phyloP scores from a whole-genome alignment of 2,888 invertebrate genomes.

The Meiosimyza decipiens region DNA sequence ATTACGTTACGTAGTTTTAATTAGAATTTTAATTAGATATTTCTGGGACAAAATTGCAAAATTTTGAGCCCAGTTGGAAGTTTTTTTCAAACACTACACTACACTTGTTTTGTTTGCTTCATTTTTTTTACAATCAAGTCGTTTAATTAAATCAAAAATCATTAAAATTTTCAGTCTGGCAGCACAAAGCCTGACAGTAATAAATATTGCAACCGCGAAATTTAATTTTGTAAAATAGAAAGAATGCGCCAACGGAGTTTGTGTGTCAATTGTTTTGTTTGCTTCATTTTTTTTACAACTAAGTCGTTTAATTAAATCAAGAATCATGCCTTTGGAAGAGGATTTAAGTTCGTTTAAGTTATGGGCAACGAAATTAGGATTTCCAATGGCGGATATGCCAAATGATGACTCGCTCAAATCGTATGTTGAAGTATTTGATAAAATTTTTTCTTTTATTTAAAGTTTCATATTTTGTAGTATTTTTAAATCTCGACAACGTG shows the following conservation, averaged over 20 bases:
- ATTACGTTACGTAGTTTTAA: too few relatives aligned
- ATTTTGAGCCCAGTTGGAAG: too few relatives aligned
- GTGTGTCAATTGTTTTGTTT: not conserved
- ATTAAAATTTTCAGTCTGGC: too few relatives aligned
- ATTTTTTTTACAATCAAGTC: too few relatives aligned
- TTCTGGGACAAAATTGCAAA: too few relatives aligned
- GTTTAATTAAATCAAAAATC: too few relatives aligned
- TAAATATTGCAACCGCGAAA: not conserved
- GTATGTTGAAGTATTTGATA: constrained; percentile 49
- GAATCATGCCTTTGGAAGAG: constrained; percentile 45
- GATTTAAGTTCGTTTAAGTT: constrained; percentile 55
- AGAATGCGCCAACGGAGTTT: not conserved
- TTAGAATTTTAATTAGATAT: too few relatives aligned
- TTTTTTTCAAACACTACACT: too few relatives aligned
- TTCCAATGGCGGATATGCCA: constrained; percentile 56
- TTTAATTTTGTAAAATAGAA: not conserved
- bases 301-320: constrained; percentile 4
- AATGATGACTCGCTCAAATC: constrained; percentile 59
- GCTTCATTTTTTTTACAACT: not conserved
- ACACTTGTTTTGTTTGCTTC: too few relatives aligned
- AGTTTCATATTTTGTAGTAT: constrained; percentile 50
- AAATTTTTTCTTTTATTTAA: not conserved
- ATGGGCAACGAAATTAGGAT: constrained; percentile 62
- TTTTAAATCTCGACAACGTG: constrained; percentile 60
- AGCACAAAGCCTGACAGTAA: not conserved